Evolutionary conservation across 2,797 vertebrate species (phyloP), one percentile per base, ranked within the genome.

Genomic region (Liasis olivaceus): DNA sequence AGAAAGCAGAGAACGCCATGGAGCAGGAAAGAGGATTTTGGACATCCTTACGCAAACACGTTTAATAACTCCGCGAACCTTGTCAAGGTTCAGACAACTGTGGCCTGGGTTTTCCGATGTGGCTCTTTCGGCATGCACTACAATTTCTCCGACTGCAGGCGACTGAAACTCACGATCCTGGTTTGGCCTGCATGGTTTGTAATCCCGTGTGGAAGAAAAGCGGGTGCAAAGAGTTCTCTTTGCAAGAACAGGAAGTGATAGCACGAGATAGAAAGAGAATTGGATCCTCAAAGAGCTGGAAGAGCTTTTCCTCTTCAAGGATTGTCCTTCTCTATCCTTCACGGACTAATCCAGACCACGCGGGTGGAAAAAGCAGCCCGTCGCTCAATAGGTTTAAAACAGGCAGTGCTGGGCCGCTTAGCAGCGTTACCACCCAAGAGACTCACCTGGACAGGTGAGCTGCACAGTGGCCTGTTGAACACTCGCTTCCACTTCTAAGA

Each of bases 371-470:
- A 54, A 22, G 20, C 26, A 66, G 36, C 1, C 13, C 7, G 42
- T 26, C 12, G 28, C 47, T 59, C 36, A 22, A 0, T 1, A 28
- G 3, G 2, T 1, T 26, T n/a, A 6, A 17, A 1, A 26, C 4
- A 9, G 85, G 13, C 9, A 15, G 4, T 28, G 13, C 3, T 36
- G 7, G 36, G 24, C 26, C 5, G 15, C 51, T 42, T 22, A 2
- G 24, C 14, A 31, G 1, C 4, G 3, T 9, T 13, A 22, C 22
- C 11, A 22, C 60, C 5, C 6, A 17, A 51, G n/a, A 26, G 62
- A 2, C 92, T 93, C 59, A 97, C 97, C 96, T 85, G 97, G 95
- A 90, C 99, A 99, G 42, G 97, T 97, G 3, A 98, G 93, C 15
- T 93, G 95, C 0, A 92, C 93, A 0, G 96, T 95, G 85, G 98